phyloP scores from a whole-genome alignment of 2,113 vertebrate genomes.

The Chlorocebus sabaeus region DNA sequence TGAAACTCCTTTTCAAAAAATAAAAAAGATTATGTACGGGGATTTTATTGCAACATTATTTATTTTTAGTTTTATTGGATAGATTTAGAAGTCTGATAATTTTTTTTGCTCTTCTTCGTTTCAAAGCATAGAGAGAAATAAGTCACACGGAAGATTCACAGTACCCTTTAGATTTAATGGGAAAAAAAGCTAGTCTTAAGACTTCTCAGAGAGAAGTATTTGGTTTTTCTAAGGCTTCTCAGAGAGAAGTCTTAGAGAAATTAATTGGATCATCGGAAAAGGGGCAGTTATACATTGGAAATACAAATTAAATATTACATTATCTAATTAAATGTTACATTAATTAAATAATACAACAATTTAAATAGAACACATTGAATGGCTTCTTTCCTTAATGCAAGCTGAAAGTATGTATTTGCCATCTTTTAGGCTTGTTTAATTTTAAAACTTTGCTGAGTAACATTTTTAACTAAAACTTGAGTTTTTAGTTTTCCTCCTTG shows the following conservation, averaged over 20 bases:
- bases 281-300: background rate
- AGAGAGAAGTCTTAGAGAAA: background rate
- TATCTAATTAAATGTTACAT: too few species aligned
- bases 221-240: background rate
- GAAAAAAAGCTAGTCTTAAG: background rate
- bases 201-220: background rate
- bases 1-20: too few species aligned
- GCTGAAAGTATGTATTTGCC: slow-evolving; percentile 28
- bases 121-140: background rate
- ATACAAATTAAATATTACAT: background rate
- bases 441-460: background rate
- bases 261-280: background rate
- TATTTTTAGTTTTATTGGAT: too few species aligned
- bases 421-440: slow-evolving; percentile 43
- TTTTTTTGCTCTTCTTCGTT: background rate
- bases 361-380: background rate
- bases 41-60: too few species aligned
- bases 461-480: background rate
- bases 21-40: too few species aligned
- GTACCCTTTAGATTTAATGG: background rate
- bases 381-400: background rate
- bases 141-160: background rate
- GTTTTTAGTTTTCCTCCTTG: background rate
- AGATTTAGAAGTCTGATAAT: background rate
- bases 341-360: background rate